A percentile compares a stretch with the other conserved stretches of the same genome.
Conservation (phyloP, 2,113 vertebrate genomes). For the Urocolius indicus region DNA sequence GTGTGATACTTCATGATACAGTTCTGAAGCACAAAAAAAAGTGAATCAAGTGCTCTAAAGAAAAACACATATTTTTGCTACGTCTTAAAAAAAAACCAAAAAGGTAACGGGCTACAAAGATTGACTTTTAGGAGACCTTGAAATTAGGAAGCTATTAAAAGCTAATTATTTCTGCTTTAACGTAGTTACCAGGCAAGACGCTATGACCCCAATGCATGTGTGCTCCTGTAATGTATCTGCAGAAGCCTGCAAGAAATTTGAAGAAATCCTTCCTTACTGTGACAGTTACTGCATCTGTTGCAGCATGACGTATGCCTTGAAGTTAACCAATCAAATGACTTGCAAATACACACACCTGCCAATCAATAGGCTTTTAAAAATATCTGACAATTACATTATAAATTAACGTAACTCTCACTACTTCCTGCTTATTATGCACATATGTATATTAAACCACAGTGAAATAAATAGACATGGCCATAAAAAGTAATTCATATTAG, state of each 20-base stretch:
- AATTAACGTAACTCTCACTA: neutral
- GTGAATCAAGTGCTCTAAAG: conserved; percentile 63
- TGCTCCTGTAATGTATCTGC: neutral
- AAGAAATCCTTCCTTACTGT: conserved; percentile 16
- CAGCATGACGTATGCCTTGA: neutral
- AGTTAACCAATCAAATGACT: neutral
- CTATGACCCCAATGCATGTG: neutral
- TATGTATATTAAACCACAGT: neutral
- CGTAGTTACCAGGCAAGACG: neutral
- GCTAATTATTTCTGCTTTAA: conserved; percentile 4
- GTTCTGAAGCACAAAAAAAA: conserved; percentile 48
- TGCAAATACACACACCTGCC: neutral
- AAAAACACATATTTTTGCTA: conserved; percentile 18
- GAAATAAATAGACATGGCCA: conserved; percentile 18
- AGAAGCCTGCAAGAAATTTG: conserved; percentile 1
- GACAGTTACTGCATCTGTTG: neutral
- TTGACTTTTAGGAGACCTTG: neutral
- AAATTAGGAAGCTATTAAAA: conserved; percentile 5
- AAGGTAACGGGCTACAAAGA: neutral
- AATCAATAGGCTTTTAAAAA: conserved; percentile 19
- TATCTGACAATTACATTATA: neutral
- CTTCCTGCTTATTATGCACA: neutral
- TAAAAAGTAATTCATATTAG: neutral
- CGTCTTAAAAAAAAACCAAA: neutral
- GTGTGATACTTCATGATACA: conserved; percentile 21